phyloP scores from a whole-genome alignment of 2,888 invertebrate species.

The Gasteruption jaculator region DNA sequence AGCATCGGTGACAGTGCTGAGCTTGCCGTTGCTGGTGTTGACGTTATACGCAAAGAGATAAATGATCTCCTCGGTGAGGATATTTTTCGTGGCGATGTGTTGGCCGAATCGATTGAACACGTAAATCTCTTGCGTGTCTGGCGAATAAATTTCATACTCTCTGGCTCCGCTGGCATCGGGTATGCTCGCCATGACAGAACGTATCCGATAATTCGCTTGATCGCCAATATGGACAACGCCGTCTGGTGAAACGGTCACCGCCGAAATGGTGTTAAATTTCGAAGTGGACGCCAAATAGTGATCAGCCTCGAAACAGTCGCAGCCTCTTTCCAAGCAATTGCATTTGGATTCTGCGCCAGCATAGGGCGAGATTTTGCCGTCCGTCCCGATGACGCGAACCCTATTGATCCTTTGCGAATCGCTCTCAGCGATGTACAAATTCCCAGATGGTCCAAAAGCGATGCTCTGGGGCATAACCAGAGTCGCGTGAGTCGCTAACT shows the following conservation, averaged over 20 bases:
- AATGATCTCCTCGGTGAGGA: slow-evolving; percentile 89
- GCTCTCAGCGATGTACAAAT: slow-evolving; percentile 91
- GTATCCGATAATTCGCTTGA: slow-evolving; percentile 84
- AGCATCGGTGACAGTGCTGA: slow-evolving; percentile 90
- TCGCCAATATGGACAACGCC: slow-evolving; percentile 94
- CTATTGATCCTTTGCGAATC: slow-evolving; percentile 93
- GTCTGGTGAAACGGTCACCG: slow-evolving; percentile 89
- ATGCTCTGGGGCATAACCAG: slow-evolving; percentile 93
- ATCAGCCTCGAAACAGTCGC: slow-evolving; percentile 89
- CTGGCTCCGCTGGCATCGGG: slow-evolving; percentile 78
- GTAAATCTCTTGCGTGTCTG: slow-evolving; percentile 92
- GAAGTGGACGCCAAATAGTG: slow-evolving; percentile 89
- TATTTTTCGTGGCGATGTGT: slow-evolving; percentile 89
- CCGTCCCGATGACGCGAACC: slow-evolving; percentile 85
- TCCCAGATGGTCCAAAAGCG: slow-evolving; percentile 87
- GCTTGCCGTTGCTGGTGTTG: slow-evolving; percentile 92
- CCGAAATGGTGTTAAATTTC: slow-evolving; percentile 90
- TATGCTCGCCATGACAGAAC: slow-evolving; percentile 85
- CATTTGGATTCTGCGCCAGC: slow-evolving; percentile 93
- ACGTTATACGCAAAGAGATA: slow-evolving; percentile 95
- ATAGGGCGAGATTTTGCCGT: slow-evolving; percentile 88
- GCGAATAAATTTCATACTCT: slow-evolving; percentile 91
- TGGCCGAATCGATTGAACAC: slow-evolving; percentile 93
- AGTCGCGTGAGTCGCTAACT: slow-evolving; percentile 86
- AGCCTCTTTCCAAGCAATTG: slow-evolving; percentile 85